These are phyloP conservation scores for Zaprionus kolodkinae DNA, from an alignment of 1,140 invertebrate genomes.

Conservation along the genomic window DNA sequence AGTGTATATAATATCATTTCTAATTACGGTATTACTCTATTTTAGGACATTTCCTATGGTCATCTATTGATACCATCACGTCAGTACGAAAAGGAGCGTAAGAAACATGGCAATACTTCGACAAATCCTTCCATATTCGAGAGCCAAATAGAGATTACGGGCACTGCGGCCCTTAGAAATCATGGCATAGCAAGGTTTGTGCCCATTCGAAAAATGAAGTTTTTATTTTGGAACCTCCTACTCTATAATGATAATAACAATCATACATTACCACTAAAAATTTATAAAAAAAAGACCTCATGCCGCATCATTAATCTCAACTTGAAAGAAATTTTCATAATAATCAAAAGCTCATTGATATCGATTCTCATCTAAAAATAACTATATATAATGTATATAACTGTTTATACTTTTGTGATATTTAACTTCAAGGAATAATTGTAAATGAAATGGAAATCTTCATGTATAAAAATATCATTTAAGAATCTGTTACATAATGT, in stretches of 20 bases:
- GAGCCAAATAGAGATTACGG: slow-evolving; percentile 81
- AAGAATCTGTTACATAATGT: not conserved
- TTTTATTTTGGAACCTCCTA: slow-evolving; percentile 3
- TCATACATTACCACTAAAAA: slow-evolving; percentile 19
- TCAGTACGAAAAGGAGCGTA: slow-evolving; percentile 85
- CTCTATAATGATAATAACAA: slow-evolving; percentile 4
- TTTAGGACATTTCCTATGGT: slow-evolving; percentile 92
- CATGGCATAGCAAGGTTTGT: slow-evolving; percentile 84
- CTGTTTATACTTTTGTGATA: not conserved
- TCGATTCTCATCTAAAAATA: not conserved
- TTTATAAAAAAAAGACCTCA: slow-evolving; percentile 6
- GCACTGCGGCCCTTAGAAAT: slow-evolving; percentile 79
- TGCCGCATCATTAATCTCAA: not conserved
- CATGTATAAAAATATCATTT: not conserved
- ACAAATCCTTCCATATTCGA: slow-evolving; percentile 70
- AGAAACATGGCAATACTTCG: slow-evolving; percentile 68
- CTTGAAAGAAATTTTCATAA: not conserved
- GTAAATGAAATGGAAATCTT: not conserved
- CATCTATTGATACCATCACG: slow-evolving; percentile 91
- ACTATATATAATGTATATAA: not conserved
- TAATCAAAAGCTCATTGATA: not conserved
- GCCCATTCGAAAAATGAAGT: not conserved
- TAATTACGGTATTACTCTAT: slow-evolving; percentile 58
- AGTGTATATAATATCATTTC: not conserved
- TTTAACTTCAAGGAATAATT: not conserved